Evolutionary conservation across 1,140 invertebrate species (phyloP), one percentile per base, ranked within the genome.

Genomic region (Phthorimaea operculella): DNA sequence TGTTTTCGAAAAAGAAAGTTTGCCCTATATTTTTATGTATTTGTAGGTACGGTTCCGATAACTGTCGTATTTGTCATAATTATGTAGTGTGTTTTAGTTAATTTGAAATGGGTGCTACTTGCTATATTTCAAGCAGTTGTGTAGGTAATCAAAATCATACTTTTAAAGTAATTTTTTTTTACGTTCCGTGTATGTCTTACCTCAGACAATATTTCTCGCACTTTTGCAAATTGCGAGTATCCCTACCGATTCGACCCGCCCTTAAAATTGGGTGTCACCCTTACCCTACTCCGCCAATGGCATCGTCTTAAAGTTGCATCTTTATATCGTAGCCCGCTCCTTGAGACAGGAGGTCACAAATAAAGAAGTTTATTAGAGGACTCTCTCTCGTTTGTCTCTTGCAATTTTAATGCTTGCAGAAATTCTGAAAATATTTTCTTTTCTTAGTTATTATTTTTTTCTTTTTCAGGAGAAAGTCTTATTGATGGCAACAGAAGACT

Each of bases 261-360:
- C 72, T 67, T 61, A 51, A 66, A 56, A 52, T 60, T 70, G 74
- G 74, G 70, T 74, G 71, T 60, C 58, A 68, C 76, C 74, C 76
- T 76, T 72, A 39, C 53, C 66, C 33, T 67, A 71, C 65, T 66
- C 64, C 47, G 49, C 78, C 78, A 81, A 81, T 81, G 17, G 63
- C 49, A 58, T 47, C 34, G 61, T 59, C 63, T 59, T 62, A 63
- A 60, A 68, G 63, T 67, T 59, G 59, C 63, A 61, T 69, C 66
- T 75, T 74, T 69, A 72, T 73, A 66, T 66, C 70, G 60, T 64
- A 56, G 57, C 54, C 15, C 49, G 15, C 34, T 45, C 45, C 48
- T 44, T 45, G 33, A 36, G 18, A 58, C 51, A 59, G 60, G 55
- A 62, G 57, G 60, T 72, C 64, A 71, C 69, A 77, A 76, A 79